Base-by-base conservation (phyloP, 2,113 vertebrate genomes). In the Scytalopus superciliaris region DNA sequence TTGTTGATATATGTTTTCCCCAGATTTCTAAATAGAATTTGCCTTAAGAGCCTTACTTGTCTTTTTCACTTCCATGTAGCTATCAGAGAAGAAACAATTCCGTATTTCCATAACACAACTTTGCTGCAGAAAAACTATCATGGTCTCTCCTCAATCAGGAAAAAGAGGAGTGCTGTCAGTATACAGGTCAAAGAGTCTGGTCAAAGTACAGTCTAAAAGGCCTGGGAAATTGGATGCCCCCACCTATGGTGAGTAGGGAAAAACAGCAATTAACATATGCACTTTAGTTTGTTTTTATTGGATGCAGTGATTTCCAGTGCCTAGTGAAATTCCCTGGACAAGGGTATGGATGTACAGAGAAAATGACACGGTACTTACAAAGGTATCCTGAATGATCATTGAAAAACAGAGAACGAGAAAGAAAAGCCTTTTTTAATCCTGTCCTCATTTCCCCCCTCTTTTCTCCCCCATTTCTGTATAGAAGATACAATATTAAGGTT, bases 401-500 rank as follows among this genome's bases (percentile, higher is more conserved):
- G 47, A 69, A 55, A 79, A 93, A 31, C 31, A 82, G 52, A 42
- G 25, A 40, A 59, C 4, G 12, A 68, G 37, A 64, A 79, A 63
- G 27, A 79, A 82, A 10, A 52, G 4, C 24, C 31, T 52, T 84
- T 90, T 62, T 75, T 14, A 82, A 55, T 40, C 11, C n/a, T 47
- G 17, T 63, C 60, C 21, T 69, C 33, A 40, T 53, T 60, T 15
- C 3, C 1, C 14, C 12, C 2, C 14, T 19, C 2, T 0, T 28
- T 24, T 13, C 4, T 19, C n/a, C 12, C 4, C 5, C 9, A 3
- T 18, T 35, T 84, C 27, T 10, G 3, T 56, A 16, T 37, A 64
- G 37, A 8, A 82, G 28, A 31, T 24, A 44, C 6, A 68, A 68
- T 8, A 22, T 56, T 55, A 59, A 68, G 62, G 4, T 31, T 82